These are phyloP conservation scores for Pseudopipra pipra DNA, from an alignment of 2,113 vertebrate species.

Conservation along the genomic window DNA sequence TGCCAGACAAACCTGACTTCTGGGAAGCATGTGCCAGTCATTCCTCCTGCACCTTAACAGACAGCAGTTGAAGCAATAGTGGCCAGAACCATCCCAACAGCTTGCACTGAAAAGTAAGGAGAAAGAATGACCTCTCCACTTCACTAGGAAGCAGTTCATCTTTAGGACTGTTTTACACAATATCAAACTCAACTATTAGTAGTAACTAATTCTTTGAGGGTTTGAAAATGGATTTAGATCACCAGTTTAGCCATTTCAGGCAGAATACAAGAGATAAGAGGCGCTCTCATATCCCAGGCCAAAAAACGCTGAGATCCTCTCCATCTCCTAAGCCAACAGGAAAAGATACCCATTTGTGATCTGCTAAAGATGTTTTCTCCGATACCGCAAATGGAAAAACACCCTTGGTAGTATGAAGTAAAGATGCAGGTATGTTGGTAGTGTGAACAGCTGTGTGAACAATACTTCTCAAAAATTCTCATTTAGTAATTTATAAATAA, in stretches of 20 bases:
- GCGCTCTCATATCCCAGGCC: neutral
- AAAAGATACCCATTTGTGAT: neutral
- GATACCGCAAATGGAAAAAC: neutral
- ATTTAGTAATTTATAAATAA: neutral
- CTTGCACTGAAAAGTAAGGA: neutral
- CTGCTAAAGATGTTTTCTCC: neutral
- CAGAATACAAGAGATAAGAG: neutral
- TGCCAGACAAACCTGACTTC: neutral
- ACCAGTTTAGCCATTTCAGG: neutral
- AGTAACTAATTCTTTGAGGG: neutral
- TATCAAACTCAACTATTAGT: neutral
- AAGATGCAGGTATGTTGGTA: fast-evolving
- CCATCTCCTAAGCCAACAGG: neutral
- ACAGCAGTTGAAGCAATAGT: neutral
- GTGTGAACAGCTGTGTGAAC: neutral
- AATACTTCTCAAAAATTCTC: neutral
- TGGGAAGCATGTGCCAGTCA: neutral
- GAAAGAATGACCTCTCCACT: neutral
- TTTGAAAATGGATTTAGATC: neutral
- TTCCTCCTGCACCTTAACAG: neutral
- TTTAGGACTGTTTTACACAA: neutral
- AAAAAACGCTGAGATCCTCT: neutral
- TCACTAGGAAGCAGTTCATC: neutral
- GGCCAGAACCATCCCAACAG: neutral
- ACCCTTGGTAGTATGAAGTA: neutral